Conservation (phyloP, 2,797 vertebrate species). For the Hippopotamyrus pictus region DNA sequence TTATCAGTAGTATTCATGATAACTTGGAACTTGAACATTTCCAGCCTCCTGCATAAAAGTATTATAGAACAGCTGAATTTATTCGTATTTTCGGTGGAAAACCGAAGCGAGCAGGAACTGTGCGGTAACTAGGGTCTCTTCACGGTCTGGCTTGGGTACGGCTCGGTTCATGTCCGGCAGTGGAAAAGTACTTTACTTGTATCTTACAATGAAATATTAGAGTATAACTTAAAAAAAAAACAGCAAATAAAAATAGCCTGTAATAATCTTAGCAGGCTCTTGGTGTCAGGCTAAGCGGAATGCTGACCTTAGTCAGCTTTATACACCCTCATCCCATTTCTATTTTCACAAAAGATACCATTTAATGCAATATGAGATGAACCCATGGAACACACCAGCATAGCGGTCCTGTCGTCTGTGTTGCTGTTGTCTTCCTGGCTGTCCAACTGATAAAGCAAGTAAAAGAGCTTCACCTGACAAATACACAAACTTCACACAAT, state of each 20-base stretch:
- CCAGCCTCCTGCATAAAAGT: background rate
- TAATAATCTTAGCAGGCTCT: background rate
- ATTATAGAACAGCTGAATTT: background rate
- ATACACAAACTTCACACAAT: background rate
- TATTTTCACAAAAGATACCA: constrained; percentile 62
- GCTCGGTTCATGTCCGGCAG: background rate
- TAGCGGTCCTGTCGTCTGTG: constrained; percentile 43
- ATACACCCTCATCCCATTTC: constrained; percentile 63
- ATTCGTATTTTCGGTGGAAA: background rate
- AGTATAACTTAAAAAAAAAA: background rate
- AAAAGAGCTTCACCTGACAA: background rate
- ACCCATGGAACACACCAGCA: constrained; percentile 49
- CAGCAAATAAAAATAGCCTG: background rate
- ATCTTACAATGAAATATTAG: background rate
- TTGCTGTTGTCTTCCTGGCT: background rate
- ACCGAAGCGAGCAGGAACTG: background rate
- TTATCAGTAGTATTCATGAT: background rate
- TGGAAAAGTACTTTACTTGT: background rate
- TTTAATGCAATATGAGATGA: constrained; percentile 57
- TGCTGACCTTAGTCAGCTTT: constrained; percentile 53
- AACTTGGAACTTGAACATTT: background rate
- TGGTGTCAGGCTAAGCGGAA: constrained; percentile 55
- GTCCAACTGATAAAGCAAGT: background rate
- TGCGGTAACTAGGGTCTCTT: background rate
- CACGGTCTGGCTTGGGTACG: background rate